Base-by-base conservation (phyloP, 2,113 vertebrate species). In the Rhinichthys klamathensis region DNA sequence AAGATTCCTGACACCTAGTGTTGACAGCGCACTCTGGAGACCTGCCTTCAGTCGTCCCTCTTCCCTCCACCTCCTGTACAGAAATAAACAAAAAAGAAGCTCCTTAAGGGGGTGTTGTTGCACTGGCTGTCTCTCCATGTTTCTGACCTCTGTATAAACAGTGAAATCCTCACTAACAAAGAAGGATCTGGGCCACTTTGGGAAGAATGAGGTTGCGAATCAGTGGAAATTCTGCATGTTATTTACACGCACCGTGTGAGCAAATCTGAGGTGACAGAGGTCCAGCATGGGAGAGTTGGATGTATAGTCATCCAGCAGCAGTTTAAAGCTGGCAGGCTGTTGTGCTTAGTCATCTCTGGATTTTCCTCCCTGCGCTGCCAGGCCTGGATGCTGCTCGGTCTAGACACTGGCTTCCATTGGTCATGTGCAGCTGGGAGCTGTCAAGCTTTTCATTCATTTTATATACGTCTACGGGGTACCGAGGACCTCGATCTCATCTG, bases 271-370 rank as follows among this genome's bases (percentile, higher is more conserved):
- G 67, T 12, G 12, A 44, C 65, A 21, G 51, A 23, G 12, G 44
- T 75, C 44, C 44, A 65, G 69, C 25, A 54, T 44, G 25, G 11
- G n/a, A 75, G 69, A 65, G 23, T 44, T 49, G 35, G 11, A 61
- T 63, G 32, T 35, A 27, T 27, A 46, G 63, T 75, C 79, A 13
- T 74, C 25, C 11, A 80, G 67, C 74, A 69, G 63, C 56, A 84
- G 65, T 70, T 56, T 60, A 41, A 25, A 18, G 63, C 86, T 58
- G 78, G 46, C 86, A 85, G 88, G 83, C 77, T 82, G 78, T 85
- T 76, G 74, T 87, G 80, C 84, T 87, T 89, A 89, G 86, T 88
- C 83, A 86, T 84, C 67, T 58, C 51, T 87, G 84, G 69, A 58
- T 61, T 49, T 51, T 35, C 35, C 78, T 79, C 32, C 10, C n/a